Base-by-base conservation (phyloP, 1,140 invertebrate genomes). In the Tetragonula clypearis region DNA sequence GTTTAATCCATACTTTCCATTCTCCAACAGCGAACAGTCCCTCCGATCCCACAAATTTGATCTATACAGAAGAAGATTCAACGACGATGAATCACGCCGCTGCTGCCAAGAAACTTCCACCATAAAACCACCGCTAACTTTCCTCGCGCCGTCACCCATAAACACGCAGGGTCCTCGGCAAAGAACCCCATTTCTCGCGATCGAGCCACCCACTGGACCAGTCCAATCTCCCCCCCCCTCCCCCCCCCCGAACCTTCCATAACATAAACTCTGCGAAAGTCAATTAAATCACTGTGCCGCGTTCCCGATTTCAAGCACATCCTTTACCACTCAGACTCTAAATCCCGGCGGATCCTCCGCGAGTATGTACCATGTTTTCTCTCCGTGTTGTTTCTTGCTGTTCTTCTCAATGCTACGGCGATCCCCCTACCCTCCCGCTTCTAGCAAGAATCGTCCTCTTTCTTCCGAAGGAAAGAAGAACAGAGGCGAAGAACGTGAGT, bases 231-330 rank as follows among this genome's bases (percentile, higher is more conserved):
- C 35, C 35, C 35, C 2, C 35, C 35, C 35, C 35, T n/a, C n/a
- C 35, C 0, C 35, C 1, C 62, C 11, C n/a, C 30, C 30, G 1
- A 21, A 73, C 21, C 21, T 49, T 49, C 53, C 9, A 81, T 41
- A n/a, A 75, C 9, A 81, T 41, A n/a, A 75, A 76, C 21, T 23
- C 23, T n/a, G 26, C 12, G 74, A 21, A 21, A 82, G 21, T 21
- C 30, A 82, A 76, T 82, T 82, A 82, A 82, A 75, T 82, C 71
- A 53, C 60, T 12, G 9, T 21, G 6, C 19, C 49, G 55, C 55
- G 35, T 76, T 21, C 49, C 9, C 26, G 60, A 55, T 82, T 82
- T 26, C 30, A 23, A 56, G 58, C 35, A 56, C 26, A 76, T 82
- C 72, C 15, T 82, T 76, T 66, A 75, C 2, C 56, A 35, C 8